Evolutionary conservation across 2,888 invertebrate genomes (phyloP).

Genomic region (Campaea margaritaria): DNA sequence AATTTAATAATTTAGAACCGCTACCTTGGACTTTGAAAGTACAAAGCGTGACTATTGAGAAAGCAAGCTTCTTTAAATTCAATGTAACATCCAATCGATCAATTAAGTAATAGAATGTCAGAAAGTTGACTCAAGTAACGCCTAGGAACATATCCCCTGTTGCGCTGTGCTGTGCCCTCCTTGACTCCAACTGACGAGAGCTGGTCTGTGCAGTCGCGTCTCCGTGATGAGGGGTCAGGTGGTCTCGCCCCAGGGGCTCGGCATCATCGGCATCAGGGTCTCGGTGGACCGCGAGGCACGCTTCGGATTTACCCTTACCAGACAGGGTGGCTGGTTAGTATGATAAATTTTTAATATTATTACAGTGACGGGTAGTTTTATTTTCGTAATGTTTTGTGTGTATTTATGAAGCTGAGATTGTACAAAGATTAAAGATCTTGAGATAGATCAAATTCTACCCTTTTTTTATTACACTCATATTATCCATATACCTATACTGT

Average conservation of each 20-base stretch:
- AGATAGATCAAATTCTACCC: no score
- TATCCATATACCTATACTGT: no score
- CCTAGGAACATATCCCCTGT: slow-evolving; percentile 60
- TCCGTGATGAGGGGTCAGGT: slow-evolving; percentile 99
- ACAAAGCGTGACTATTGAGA: slow-evolving; percentile 25
- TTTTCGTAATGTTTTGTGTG: neutral
- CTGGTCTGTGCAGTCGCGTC: slow-evolving; percentile 93
- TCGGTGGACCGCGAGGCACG: slow-evolving; percentile 97
- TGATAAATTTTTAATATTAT: slow-evolving; percentile 1
- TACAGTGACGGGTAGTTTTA: neutral
- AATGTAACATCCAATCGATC: slow-evolving; percentile 28
- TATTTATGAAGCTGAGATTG: no score
- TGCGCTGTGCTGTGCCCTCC: slow-evolving; percentile 54
- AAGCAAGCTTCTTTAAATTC: slow-evolving; percentile 27
- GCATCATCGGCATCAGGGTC: slow-evolving; percentile 98
- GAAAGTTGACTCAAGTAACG: slow-evolving; percentile 32
- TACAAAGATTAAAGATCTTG: no score
- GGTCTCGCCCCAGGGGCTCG: slow-evolving; percentile 96
- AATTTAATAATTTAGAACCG: slow-evolving; percentile 2
- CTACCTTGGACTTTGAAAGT: slow-evolving; percentile 2
- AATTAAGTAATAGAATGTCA: slow-evolving; percentile 15
- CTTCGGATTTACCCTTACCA: slow-evolving; percentile 97
- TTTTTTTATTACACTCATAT: no score
- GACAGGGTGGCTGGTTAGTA: slow-evolving; percentile 97
- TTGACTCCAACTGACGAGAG: slow-evolving; percentile 64